A percentile compares a stretch with the other conserved stretches of the same genome.
Evolutionary conservation across 2,888 invertebrate species (phyloP).

Genomic region (Adineta ricciae): DNA sequence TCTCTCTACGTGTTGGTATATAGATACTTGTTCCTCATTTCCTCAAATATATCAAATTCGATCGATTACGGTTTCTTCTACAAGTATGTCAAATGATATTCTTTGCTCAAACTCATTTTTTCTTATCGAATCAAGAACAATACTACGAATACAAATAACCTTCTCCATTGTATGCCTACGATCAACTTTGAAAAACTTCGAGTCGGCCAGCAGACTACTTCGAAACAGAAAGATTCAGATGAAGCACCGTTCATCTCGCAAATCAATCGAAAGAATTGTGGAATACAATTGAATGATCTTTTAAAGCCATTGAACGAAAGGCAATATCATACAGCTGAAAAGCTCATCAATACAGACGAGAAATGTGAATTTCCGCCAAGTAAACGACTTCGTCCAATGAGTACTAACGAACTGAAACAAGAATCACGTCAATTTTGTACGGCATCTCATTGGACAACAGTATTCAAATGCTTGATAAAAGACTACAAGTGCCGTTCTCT

Average conservation of each 20-base stretch:
- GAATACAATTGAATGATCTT: neutral
- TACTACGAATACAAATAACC: neutral
- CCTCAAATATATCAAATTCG: neutral
- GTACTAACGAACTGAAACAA: neutral
- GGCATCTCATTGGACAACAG: neutral
- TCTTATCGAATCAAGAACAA: neutral
- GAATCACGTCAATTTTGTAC: neutral
- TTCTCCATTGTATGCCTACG: neutral
- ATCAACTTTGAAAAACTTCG: neutral
- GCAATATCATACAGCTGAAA: neutral
- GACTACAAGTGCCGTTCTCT: neutral
- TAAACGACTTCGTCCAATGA: neutral
- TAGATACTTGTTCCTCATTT: neutral
- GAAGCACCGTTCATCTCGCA: neutral
- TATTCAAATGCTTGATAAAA: too few species aligned
- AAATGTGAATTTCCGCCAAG: neutral
- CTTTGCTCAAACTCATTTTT: neutral
- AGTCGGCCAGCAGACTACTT: too few species aligned
- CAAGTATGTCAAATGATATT: neutral
- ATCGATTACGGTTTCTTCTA: slow-evolving; percentile 6
- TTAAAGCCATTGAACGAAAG: neutral
- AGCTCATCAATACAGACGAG: neutral
- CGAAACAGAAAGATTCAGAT: neutral
- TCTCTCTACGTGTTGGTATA: neutral
- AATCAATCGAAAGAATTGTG: neutral